Base-by-base conservation (phyloP, 2,797 vertebrate species). In the Triplophysa yarkandensis region DNA sequence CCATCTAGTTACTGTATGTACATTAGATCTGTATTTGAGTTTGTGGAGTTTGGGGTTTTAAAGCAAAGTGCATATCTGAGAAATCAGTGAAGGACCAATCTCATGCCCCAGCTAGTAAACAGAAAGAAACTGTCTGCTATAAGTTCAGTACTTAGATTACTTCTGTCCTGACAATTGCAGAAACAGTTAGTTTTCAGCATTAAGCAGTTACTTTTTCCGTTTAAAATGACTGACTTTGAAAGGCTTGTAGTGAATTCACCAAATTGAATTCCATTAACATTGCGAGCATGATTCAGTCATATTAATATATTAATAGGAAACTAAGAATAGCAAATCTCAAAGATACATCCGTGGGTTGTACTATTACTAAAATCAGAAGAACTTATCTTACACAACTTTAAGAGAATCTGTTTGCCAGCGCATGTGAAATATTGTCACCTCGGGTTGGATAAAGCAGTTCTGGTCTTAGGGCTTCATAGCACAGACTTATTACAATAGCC, bases 1-100 rank as follows among this genome's bases (percentile, higher is more conserved):
- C 23, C 43, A 52, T 71, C 16, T 71, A 62, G 30, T 62, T 50
- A n/a, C n/a, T n/a, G n/a, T n/a, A 27, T 71, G 57, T 54, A 39
- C 25, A 34, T 71, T 25, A 23, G 60, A 39, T 23, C 30, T 30
- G 36, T 39, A 44, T 39, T n/a, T 58, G 30, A 28, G 19, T 13
- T 71, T 61, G 41, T 70, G 28, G 43, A 46, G 41, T 61, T 32
- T 61, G 55, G 19, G 27, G 14, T 34, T 25, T 48, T n/a, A 14
- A 32, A 71, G 19, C 19, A 61, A 14, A 25, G 41, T 61, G 43
- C n/a, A 25, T 50, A 36, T 16, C 28, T 25, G 14, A 48, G 23
- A 39, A 36, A 60, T 13, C 16, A 16, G 11, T 2, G 10, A 25
- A 71, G 21, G 69, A 71, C 69, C 69, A 71, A 62, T 43, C 41